These are phyloP conservation scores for Pollenia griseotomentosa DNA, from an alignment of 2,888 invertebrate species.

Conservation along the genomic window DNA sequence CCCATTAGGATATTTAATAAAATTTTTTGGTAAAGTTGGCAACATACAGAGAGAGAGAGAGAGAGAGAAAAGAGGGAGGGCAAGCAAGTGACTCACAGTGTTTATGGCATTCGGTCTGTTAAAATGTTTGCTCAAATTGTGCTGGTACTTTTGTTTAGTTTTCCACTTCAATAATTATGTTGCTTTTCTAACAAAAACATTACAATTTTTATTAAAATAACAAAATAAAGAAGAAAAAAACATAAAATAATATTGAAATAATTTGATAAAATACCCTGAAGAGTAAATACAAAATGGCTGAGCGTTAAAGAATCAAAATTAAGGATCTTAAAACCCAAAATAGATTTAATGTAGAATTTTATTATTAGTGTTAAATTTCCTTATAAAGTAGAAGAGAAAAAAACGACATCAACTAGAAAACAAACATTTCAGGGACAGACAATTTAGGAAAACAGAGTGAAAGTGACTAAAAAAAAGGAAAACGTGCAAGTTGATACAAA, in stretches of 20 bases:
- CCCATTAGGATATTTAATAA: neutral
- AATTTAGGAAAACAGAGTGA: neutral
- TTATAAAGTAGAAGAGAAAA: neutral
- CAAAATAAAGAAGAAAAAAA: neutral
- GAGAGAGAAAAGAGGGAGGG: neutral
- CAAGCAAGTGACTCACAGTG: neutral
- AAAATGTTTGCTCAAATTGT: neutral
- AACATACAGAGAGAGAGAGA: neutral
- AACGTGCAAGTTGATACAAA: neutral
- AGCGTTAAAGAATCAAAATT: neutral
- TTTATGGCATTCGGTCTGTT: no score
- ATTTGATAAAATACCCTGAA: constrained; percentile 57
- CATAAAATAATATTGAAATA: constrained; percentile 49
- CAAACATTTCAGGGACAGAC: neutral
- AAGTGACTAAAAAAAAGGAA: neutral
- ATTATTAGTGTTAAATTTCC: constrained; percentile 52
- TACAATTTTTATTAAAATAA: neutral
- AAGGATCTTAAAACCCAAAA: neutral
- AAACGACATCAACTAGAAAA: no score
- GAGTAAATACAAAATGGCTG: constrained; percentile 38
- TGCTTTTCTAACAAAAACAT: constrained; percentile 19
- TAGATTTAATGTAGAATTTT: constrained; percentile 54
- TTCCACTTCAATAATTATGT: constrained; percentile 60
- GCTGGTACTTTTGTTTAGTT: constrained; percentile 47
- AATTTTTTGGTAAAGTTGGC: neutral